Base-by-base conservation (phyloP, 1,140 invertebrate genomes). In the Drosophila arizonae region DNA sequence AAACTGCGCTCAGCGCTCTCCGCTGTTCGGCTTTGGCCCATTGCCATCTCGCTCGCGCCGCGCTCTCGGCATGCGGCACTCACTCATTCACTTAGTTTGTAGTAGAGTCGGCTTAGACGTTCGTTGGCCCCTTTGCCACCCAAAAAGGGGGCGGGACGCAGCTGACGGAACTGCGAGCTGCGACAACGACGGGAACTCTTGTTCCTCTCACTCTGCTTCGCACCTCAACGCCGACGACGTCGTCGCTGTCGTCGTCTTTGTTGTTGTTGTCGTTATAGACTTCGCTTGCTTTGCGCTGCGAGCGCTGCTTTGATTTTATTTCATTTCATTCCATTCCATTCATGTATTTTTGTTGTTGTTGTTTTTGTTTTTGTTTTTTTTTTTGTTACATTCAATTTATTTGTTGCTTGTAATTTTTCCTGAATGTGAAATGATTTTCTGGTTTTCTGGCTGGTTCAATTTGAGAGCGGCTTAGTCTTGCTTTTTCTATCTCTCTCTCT, bases 51-150 rank as follows among this genome's bases (percentile, higher is more conserved):
- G 30, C 61, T 64, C 45, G 58, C 66, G 46, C 55, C 43, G 50
- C 52, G 52, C 60, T 63, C 57, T 54, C 26, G 51, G 41, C 60
- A 36, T 45, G 33, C 64, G 39, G 39, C 58, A 24, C 21, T 30
- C 58, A 64, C 46, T 74, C 46, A 65, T 64, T 82, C 56, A 69
- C 30, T 81, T 70, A 70, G 17, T 48, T 48, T 17, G 46, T 48
- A 15, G 41, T 17, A 26, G 10, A 28, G 64, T 82, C 76, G 76
- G 82, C 81, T 86, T 81, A 86, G 81, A 86, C 81, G 81, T 86
- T 86, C 81, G 82, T 86, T 86, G 81, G 81, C 81, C 81, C 79
- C 81, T 76, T 28, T 33, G 28, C 48, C 48, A 26, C 24, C 48
- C 48, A 11, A 24, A 24, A 50, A 26, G 30, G 51, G 57, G 62